These are phyloP conservation scores for Anolis sagrei DNA, from an alignment of 2,113 vertebrate genomes.

Conservation along the genomic window DNA sequence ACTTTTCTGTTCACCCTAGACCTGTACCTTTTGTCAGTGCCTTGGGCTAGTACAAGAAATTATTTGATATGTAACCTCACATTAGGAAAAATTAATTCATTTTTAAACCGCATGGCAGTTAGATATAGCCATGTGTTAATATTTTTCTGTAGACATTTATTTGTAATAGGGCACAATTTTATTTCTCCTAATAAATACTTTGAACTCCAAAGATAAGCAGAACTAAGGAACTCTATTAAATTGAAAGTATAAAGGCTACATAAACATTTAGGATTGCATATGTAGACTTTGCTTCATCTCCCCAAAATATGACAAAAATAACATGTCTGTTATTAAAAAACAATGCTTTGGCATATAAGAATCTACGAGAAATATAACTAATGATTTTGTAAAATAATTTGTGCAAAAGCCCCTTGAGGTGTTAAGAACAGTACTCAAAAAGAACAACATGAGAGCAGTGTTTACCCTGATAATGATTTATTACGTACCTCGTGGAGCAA, in stretches of 20 bases:
- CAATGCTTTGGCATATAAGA: slow-evolving; percentile 48
- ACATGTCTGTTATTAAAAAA: slow-evolving; percentile 1
- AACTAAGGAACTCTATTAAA: slow-evolving; percentile 47
- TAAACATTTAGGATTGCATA: slow-evolving; percentile 34
- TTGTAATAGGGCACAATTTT: slow-evolving; percentile 61
- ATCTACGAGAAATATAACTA: slow-evolving; percentile 58
- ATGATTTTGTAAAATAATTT: slow-evolving; percentile 60
- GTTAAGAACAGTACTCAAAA: slow-evolving; percentile 72
- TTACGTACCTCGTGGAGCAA: slow-evolving; percentile 67
- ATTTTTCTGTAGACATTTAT: slow-evolving; percentile 42
- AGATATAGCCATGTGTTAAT: slow-evolving; percentile 31
- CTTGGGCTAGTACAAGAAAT: no score
- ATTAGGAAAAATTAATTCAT: slow-evolving; percentile 54
- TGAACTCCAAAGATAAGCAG: slow-evolving; percentile 42
- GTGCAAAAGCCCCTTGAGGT: slow-evolving; percentile 64
- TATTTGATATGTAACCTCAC: neutral
- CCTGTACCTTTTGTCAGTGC: no score
- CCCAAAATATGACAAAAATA: neutral
- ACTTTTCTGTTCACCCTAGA: no score
- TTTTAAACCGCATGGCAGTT: slow-evolving; percentile 19
- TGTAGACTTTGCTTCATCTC: slow-evolving; percentile 30
- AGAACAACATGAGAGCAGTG: slow-evolving; percentile 67
- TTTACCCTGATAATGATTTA: slow-evolving; percentile 74
- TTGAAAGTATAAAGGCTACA: slow-evolving; percentile 41
- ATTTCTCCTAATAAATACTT: slow-evolving; percentile 40